Conservation (phyloP, 2,888 invertebrate genomes). For the Brachycybe producta region DNA sequence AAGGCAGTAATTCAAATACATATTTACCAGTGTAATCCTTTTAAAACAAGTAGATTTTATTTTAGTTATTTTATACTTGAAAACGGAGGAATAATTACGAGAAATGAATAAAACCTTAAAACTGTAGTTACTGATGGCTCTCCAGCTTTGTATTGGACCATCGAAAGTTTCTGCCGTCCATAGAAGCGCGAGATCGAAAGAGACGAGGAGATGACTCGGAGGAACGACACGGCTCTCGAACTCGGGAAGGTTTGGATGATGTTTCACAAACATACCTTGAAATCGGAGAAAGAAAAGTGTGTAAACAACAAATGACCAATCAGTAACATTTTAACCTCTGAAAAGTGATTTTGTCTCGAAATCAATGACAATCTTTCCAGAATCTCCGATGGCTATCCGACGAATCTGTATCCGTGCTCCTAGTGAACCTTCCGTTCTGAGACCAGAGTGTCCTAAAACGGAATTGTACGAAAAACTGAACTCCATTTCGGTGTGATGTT, state of each 20-base stretch:
- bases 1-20: slow-evolving; percentile 32
- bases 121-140: slow-evolving; percentile 33
- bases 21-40: slow-evolving; percentile 37
- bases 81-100: background rate
- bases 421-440: slow-evolving; percentile 29
- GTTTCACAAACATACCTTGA: slow-evolving; percentile 32
- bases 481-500: slow-evolving; percentile 36
- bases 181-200: slow-evolving; percentile 32
- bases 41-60: slow-evolving; percentile 4
- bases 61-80: background rate
- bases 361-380: slow-evolving; percentile 34
- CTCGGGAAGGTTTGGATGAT: slow-evolving; percentile 30
- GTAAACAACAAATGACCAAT: background rate
- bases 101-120: slow-evolving; percentile 27
- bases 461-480: slow-evolving; percentile 35
- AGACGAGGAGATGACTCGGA: slow-evolving; percentile 28
- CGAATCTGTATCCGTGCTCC: slow-evolving; percentile 25
- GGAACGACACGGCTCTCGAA: slow-evolving; percentile 29
- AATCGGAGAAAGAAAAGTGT: background rate
- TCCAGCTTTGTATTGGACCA: slow-evolving; percentile 35
- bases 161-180: slow-evolving; percentile 36
- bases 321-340: slow-evolving; percentile 28
- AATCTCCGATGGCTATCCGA: slow-evolving; percentile 30
- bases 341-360: slow-evolving; percentile 36
- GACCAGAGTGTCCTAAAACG: slow-evolving; percentile 32